Evolutionary conservation across 2,113 vertebrate species (phyloP), one percentile per base, ranked within the genome.

Genomic region (Rhinichthys klamathensis): DNA sequence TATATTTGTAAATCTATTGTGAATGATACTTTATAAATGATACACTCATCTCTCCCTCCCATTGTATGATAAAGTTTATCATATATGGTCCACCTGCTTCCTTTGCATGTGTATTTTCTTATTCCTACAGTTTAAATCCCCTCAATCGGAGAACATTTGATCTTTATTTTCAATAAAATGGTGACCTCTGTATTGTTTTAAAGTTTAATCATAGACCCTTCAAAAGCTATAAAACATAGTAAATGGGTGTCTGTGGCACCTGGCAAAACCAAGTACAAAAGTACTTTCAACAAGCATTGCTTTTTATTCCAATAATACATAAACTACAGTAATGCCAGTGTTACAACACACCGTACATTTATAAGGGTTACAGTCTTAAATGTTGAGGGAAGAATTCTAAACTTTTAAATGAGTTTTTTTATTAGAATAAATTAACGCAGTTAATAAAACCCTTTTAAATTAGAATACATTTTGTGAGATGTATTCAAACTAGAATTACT

Each of bases 1-100:
- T 89, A 92, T 88, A 87, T 94, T 93, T 93, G 94, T 95, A 95
- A 92, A 94, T 91, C 93, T 93, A 91, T 94, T 93, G 94, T 95
- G 92, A 93, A 88, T 82, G 87, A 91, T 94, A 89, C 93, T 93
- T 94, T 94, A 91, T 93, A 92, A 93, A 93, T 44, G 75, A 92
- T 89, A 84, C 25, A 69, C 60, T 63, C 76, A 76, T 91, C 88
- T 85, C 61, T 85, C 74, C 76, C 85, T 91, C 88, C 91, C 83
- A 89, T 90, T 94, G 93, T 94, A 95, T 89, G 87, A 93, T 95
- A 90, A 93, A 91, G 88, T 94, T 92, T 89, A 87, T 92, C 90
- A 91, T 90, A 85, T 90, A 93, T 76, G 86, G 89, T 86, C 87
- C 90, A 89, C 85, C 85, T 89, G 93, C 92, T 94, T 91, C 93